Percentiles rank a stretch among this genome's conserved stretches.
phyloP scores from a whole-genome alignment of 2,888 invertebrate genomes.

The Agrilus biguttatus region DNA sequence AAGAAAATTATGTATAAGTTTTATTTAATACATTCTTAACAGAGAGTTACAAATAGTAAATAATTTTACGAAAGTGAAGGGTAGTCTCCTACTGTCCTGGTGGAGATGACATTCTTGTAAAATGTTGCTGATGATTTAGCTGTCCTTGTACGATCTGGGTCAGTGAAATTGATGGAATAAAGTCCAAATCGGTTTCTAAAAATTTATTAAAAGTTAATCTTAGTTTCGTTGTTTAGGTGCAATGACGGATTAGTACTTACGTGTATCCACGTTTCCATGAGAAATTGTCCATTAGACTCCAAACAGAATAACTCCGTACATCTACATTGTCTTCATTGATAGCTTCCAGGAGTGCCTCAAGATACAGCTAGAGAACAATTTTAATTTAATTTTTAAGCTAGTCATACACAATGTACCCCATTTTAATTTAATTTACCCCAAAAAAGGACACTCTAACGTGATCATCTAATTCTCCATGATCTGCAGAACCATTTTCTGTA shows the following conservation, averaged over 20 bases:
- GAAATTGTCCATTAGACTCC: slow-evolving; percentile 49
- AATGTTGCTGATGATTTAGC: slow-evolving; percentile 44
- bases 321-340: slow-evolving; percentile 30
- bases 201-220: slow-evolving; percentile 10
- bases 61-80: too few relatives aligned
- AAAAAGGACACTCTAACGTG: slow-evolving; percentile 7
- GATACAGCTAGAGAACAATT: slow-evolving; percentile 12
- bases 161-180: slow-evolving; percentile 47
- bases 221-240: background rate
- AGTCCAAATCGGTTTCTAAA: slow-evolving; percentile 42
- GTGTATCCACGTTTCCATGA: slow-evolving; percentile 42
- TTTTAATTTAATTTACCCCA: slow-evolving; percentile 4
- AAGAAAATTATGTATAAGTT: too few relatives aligned
- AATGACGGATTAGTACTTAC: slow-evolving; percentile 17
- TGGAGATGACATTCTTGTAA: slow-evolving; percentile 35
- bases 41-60: too few relatives aligned
- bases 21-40: too few relatives aligned
- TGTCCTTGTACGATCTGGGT: slow-evolving; percentile 39
- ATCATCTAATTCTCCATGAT: slow-evolving; percentile 4
- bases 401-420: background rate
- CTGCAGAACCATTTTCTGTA: slow-evolving; percentile 38
- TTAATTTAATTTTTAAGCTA: background rate
- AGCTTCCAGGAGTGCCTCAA: slow-evolving; percentile 14
- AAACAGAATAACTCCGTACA: slow-evolving; percentile 40
- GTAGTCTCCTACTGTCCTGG: slow-evolving; percentile 11